Evolutionary conservation across 2,888 invertebrate species (phyloP).

Genomic region (Cryptocheilus praepositus): DNA sequence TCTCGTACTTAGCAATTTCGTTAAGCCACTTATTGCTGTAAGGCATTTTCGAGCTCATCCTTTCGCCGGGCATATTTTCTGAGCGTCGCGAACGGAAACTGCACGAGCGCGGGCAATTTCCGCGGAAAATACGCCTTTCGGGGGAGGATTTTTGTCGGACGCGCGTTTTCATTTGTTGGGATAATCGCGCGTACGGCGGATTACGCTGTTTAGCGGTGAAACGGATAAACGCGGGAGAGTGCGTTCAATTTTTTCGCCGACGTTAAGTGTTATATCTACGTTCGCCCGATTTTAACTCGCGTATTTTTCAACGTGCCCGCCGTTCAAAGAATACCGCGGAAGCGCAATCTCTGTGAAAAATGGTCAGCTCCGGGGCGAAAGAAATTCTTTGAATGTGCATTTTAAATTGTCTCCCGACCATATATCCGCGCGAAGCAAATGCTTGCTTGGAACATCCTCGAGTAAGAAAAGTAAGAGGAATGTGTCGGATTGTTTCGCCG

Average conservation of each 20-base stretch:
- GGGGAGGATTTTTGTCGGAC: background rate
- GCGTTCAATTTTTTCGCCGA: no score
- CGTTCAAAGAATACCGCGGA: no score
- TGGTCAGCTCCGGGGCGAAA: slow-evolving; percentile 18
- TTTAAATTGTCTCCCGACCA: slow-evolving; percentile 17
- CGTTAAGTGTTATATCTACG: no score
- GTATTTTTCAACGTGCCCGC: no score
- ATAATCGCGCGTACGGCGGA: background rate
- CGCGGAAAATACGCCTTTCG: slow-evolving; percentile 8
- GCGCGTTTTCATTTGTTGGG: background rate
- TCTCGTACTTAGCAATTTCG: background rate
- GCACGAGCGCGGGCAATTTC: background rate
- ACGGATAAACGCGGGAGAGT: background rate
- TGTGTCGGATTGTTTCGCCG: no score
- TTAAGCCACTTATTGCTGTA: background rate
- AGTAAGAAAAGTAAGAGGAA: no score
- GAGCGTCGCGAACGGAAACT: no score
- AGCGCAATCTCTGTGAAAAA: background rate
- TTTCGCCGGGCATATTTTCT: no score
- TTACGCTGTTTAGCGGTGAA: background rate
- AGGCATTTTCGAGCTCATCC: background rate
- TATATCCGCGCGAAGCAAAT: no score
- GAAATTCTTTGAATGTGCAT: slow-evolving; percentile 41
- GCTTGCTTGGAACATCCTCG: no score
- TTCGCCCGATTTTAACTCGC: no score